These are phyloP conservation scores for Rhincodon typus DNA, from an alignment of 2,797 vertebrate species.

Conservation along the genomic window DNA sequence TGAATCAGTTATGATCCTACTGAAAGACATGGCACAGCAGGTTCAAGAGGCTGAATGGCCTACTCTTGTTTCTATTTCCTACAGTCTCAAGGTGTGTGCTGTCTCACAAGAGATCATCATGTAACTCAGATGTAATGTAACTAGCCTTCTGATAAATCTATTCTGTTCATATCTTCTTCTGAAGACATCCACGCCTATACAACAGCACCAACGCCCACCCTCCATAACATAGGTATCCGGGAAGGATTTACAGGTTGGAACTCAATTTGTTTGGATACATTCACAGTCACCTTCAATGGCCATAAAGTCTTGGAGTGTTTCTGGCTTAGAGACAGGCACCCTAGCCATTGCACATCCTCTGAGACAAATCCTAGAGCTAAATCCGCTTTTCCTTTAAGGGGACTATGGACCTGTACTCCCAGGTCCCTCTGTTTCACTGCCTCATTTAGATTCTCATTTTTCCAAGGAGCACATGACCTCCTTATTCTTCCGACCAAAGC, in stretches of 20 bases:
- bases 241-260: background rate
- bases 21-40: too few relatives aligned
- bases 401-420: too few relatives aligned
- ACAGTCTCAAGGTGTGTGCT: too few relatives aligned
- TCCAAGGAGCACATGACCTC: background rate
- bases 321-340: background rate
- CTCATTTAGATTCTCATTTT: background rate
- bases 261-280: background rate
- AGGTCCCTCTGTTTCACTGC: background rate
- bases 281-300: background rate
- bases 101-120: too few relatives aligned
- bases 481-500: background rate
- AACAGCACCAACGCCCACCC: too few relatives aligned
- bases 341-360: background rate
- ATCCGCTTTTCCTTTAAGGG: background rate
- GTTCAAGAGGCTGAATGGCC: too few relatives aligned
- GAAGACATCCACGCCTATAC: too few relatives aligned
- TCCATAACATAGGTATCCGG: background rate
- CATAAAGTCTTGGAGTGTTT: background rate
- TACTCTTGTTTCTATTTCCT: too few relatives aligned
- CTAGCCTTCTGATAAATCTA: too few relatives aligned
- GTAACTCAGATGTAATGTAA: too few relatives aligned
- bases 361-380: background rate
- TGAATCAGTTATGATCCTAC: too few relatives aligned
- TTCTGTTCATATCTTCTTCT: too few relatives aligned